Evolutionary conservation across 2,888 invertebrate species (phyloP), one percentile per base, ranked within the genome.

Genomic region (Ectobius pallidus): DNA sequence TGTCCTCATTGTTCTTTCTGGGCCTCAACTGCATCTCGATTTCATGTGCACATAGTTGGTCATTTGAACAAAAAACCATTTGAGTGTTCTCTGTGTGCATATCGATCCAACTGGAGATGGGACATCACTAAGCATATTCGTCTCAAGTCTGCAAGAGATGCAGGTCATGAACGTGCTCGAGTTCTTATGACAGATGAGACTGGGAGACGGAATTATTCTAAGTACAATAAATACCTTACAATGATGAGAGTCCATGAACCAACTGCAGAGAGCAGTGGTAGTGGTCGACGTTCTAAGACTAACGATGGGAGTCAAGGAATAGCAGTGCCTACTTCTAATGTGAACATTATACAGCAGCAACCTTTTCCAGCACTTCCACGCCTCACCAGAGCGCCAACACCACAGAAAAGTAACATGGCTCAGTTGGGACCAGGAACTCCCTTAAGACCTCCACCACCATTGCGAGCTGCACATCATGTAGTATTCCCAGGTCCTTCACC

Each of bases 101-200:
- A 96, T 81, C 91, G 95, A 78, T 96, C 96, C 32, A 97, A 97
- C 81, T 97, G 97, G 96, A 90, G 96, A 76, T 97, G 96, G 94
- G 97, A 97, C 84, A 95, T 97, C 74, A 95, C 95, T 30, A 95
- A 97, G 82, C 98, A 98, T 83, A 96, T 97, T 77, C 92, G 95
- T 80, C 86, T 96, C 79, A 96, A 95, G 85, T 92, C 93, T 7
- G 92, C 92, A 25, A 87, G 94, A 76, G 95, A 95, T 84, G 91
- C 91, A 68, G 90, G 90, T 65, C 96, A 96, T 82, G 89, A 90
- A 79, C 88, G 88, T 75, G 93, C 92, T 67, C 91, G 92, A 83
- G 94, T 96, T 58, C 85, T 96, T 71, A 93, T 96, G 91, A 95
- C 94, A 67, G 95, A 96, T 81, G 95, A 95, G 84, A 94, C 95